Percentiles rank a stretch among this genome's conserved stretches.
phyloP scores from a whole-genome alignment of 1,140 invertebrate species.

The Euglossa dilemma region DNA sequence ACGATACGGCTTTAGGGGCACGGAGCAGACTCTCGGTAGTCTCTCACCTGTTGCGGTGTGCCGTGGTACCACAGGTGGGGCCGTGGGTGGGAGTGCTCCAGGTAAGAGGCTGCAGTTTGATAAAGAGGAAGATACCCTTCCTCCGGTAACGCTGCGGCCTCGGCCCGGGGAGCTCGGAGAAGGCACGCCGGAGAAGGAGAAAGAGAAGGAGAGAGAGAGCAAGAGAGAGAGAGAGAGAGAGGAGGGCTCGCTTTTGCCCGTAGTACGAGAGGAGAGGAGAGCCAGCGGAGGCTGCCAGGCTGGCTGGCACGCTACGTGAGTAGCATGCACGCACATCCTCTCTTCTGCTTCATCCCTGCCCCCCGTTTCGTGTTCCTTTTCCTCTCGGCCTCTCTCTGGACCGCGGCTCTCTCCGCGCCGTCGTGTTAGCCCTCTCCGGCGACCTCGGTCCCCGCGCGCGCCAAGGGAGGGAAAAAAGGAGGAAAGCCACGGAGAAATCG shows the following conservation, averaged over 20 bases:
- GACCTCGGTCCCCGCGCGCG: not conserved
- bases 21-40: slow-evolving; percentile 61
- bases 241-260: slow-evolving; percentile 54
- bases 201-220: not conserved
- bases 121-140: slow-evolving; percentile 78
- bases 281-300: slow-evolving; percentile 63
- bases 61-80: slow-evolving; percentile 74
- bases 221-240: slow-evolving; percentile 17
- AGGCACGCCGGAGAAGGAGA: too few relatives aligned
- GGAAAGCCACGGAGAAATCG: slow-evolving; percentile 9
- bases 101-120: slow-evolving; percentile 75
- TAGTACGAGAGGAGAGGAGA: slow-evolving; percentile 40
- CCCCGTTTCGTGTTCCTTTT: slow-evolving; percentile 49
- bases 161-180: not conserved
- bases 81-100: slow-evolving; percentile 78
- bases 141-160: slow-evolving; percentile 29
- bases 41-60: slow-evolving; percentile 70
- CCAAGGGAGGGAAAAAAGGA: not conserved
- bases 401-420: slow-evolving; percentile 5
- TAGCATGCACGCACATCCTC: slow-evolving; percentile 78
- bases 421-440: not conserved
- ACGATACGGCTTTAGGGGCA: slow-evolving; percentile 60
- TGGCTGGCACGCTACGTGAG: slow-evolving; percentile 79
- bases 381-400: not conserved
- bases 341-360: slow-evolving; percentile 48